phyloP scores from a whole-genome alignment of 2,113 vertebrate species.

The Mustela nigripes region DNA sequence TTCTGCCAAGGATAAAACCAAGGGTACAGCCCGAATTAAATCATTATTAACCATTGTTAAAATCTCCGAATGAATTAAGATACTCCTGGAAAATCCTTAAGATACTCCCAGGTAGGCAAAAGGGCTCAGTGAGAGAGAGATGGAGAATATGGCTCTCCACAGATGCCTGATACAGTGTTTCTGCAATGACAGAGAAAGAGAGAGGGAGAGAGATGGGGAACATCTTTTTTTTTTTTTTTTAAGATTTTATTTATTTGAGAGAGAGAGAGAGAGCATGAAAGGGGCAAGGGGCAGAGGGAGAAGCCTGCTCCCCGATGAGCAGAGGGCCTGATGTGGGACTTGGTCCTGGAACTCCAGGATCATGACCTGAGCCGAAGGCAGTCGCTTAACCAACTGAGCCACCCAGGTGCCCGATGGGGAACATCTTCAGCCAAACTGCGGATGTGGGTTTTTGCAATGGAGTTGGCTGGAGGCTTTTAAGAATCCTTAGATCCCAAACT shows the following conservation, averaged over 20 bases:
- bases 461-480: neutral
- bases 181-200: neutral
- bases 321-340: too few species aligned
- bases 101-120: neutral
- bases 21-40: neutral
- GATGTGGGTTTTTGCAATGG: neutral
- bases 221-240: neutral
- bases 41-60: neutral
- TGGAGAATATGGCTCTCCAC: neutral
- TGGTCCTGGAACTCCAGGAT: too few species aligned
- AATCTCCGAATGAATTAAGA: constrained; percentile 9
- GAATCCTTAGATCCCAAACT: neutral
- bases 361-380: too few species aligned
- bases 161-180: neutral
- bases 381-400: too few species aligned
- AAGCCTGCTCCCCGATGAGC: too few species aligned
- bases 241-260: too few species aligned
- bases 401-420: neutral
- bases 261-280: too few species aligned
- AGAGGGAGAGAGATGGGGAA: neutral
- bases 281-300: too few species aligned
- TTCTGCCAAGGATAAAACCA: neutral
- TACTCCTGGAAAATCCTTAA: neutral
- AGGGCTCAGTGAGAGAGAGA: neutral
- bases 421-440: neutral